These are phyloP conservation scores for Lepus europaeus DNA, from an alignment of 2,113 vertebrate species.

Conservation along the genomic window DNA sequence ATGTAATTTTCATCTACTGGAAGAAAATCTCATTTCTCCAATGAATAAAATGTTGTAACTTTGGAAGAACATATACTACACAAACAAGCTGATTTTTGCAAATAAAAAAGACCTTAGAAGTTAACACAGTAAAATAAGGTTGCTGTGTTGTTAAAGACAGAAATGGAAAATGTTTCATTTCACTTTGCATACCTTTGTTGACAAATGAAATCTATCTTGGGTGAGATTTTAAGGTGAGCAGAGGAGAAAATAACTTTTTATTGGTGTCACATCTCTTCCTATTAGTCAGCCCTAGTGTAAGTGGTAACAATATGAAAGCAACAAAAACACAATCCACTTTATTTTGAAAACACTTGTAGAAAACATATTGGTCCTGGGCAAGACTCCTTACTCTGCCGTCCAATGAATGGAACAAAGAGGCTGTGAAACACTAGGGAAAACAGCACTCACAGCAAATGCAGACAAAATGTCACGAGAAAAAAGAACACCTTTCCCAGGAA, in stretches of 20 bases:
- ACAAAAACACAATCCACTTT: conserved; percentile 29
- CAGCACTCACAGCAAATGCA: conserved; percentile 65
- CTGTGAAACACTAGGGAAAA: background rate
- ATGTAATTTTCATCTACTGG: conserved; percentile 77
- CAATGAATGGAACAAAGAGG: background rate
- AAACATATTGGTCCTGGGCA: background rate
- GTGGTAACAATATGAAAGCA: background rate
- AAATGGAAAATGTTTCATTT: conserved; percentile 8
- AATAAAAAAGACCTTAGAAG: conserved; percentile 70
- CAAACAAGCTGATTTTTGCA: conserved; percentile 73
- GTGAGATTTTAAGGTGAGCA: conserved; percentile 44
- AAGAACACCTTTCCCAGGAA: conserved; percentile 53
- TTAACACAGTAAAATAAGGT: conserved; percentile 67
- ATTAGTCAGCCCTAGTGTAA: background rate
- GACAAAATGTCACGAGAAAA: conserved; percentile 68
- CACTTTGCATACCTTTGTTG: background rate
- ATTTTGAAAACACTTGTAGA: conserved; percentile 56
- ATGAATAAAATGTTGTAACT: conserved; percentile 59
- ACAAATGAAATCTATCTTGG: conserved; percentile 37
- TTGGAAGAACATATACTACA: conserved; percentile 45
- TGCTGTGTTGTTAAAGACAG: conserved; percentile 61
- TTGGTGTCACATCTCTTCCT: background rate
- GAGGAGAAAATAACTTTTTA: conserved; percentile 37
- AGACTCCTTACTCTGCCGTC: background rate
- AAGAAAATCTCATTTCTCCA: conserved; percentile 77